Evolutionary conservation across 64 coral and sea anemone species (phyloP).

Genomic region (Dendronephthya gigantea): DNA sequence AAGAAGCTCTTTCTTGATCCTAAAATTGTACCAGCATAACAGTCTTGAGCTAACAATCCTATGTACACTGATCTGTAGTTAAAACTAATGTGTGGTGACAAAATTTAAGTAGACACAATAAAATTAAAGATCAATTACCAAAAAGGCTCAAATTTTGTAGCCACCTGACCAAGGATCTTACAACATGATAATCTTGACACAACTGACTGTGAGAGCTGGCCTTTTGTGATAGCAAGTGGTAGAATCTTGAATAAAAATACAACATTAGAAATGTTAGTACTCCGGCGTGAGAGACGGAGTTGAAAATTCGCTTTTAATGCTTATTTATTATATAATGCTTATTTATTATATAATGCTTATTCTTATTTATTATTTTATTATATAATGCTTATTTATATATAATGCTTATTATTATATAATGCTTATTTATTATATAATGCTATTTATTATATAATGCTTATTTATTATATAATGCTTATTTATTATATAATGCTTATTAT

Average conservation of each 20-base stretch:
- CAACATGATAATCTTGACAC: constrained; percentile 82
- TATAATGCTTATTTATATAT: too few species aligned
- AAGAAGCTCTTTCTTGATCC: constrained; percentile 95
- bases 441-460: too few species aligned
- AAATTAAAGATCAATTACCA: constrained; percentile 61
- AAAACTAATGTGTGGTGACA: neutral
- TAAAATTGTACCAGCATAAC: neutral
- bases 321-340: too few species aligned
- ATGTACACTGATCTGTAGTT: neutral
- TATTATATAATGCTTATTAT: too few species aligned
- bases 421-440: too few species aligned
- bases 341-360: too few species aligned
- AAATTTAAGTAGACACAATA: neutral
- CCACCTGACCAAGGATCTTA: constrained; percentile 74
- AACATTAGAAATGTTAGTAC: neutral
- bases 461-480: too few species aligned
- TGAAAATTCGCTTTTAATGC: too few species aligned
- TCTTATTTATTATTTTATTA: too few species aligned
- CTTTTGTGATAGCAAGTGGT: constrained; percentile 79
- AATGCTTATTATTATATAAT: too few species aligned
- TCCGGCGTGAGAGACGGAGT: too few species aligned
- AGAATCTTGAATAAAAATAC: constrained; percentile 44
- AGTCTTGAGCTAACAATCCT: neutral
- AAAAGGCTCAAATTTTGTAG: constrained; percentile 80
- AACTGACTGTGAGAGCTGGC: constrained; percentile 85